Base-by-base conservation (phyloP, 2,888 invertebrate species). In the Zaprionus lineosus region DNA sequence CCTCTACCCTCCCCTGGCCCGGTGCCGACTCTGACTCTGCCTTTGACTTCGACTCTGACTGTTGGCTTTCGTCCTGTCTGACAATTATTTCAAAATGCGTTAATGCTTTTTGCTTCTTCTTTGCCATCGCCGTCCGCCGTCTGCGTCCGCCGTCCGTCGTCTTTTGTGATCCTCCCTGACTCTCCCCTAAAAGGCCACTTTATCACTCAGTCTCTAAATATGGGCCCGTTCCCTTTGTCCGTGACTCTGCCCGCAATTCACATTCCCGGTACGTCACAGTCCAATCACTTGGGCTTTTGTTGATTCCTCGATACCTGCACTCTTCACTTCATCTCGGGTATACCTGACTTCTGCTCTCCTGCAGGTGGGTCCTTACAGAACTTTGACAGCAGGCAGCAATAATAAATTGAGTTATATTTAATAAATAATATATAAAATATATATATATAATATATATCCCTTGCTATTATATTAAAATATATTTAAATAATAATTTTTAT, bases 251-350 rank as follows among this genome's bases (percentile, higher is more conserved):
- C 51, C 50, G 62, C 53, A 46, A 63, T 61, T 56, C 61, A 50
- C 61, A 71, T 64, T 68, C 68, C 55, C 78, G 67, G 75, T 75
- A 74, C 76, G 78, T 77, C 74, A 78, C 76, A 77, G 69, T 78
- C 70, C 59, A 70, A 39, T 74, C 71, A 71, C 31, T 44, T 67
- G 62, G 47, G 67, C 67, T 75, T 70, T 59, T 68, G 68, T 71
- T 71, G 63, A 53, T 57, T 53, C 37, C 4, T 18, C 18, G n/a
- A 26, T 61, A 56, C 51, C 50, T 7, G 21, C 11, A 37, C 29
- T n/a, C 2, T 0, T 1, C 1, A 7, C 0, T 0, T 0, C 0
- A 8, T 0, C 19, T 41, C 3, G 60, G 55, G 60, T 70, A 28
- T 48, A 3, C 29, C 1, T 0, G 34, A 0, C 12, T 46, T 15